phyloP scores from a whole-genome alignment of 2,888 invertebrate species.

The Sinelater perroti region DNA sequence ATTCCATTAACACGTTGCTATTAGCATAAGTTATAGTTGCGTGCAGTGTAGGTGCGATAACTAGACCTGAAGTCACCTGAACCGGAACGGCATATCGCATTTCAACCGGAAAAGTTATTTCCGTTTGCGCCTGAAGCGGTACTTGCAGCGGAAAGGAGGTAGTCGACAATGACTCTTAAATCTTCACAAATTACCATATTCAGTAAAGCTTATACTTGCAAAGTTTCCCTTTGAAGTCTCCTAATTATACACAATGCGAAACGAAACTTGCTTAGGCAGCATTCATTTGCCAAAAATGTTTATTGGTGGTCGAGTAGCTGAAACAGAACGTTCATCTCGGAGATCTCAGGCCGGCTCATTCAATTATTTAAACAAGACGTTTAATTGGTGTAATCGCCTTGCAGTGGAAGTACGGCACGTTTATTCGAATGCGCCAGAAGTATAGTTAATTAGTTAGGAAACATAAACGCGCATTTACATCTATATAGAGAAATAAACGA shows the following conservation, averaged over 20 bases:
- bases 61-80: conserved; percentile 40
- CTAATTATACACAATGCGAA: conserved; percentile 37
- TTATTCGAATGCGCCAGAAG: background rate
- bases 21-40: conserved; percentile 33
- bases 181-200: conserved; percentile 45
- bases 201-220: conserved; percentile 41
- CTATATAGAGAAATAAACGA: background rate
- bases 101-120: conserved; percentile 45
- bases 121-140: conserved; percentile 43
- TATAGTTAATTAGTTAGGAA: background rate
- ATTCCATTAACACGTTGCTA: conserved; percentile 22
- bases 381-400: too few species aligned
- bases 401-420: too few species aligned
- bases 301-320: too few species aligned
- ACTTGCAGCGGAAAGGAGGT: conserved; percentile 44
- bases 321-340: too few species aligned
- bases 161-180: conserved; percentile 45
- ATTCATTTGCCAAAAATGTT: conserved; percentile 20
- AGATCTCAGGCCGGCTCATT: too few species aligned
- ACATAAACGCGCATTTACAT: conserved; percentile 5
- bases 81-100: conserved; percentile 44
- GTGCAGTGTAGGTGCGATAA: conserved; percentile 30
- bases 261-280: conserved; percentile 35
- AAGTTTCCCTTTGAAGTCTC: conserved; percentile 41
- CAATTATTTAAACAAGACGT: too few species aligned